Evolutionary conservation across 2,888 invertebrate species (phyloP).

Genomic region (Pediacus dermestoides): DNA sequence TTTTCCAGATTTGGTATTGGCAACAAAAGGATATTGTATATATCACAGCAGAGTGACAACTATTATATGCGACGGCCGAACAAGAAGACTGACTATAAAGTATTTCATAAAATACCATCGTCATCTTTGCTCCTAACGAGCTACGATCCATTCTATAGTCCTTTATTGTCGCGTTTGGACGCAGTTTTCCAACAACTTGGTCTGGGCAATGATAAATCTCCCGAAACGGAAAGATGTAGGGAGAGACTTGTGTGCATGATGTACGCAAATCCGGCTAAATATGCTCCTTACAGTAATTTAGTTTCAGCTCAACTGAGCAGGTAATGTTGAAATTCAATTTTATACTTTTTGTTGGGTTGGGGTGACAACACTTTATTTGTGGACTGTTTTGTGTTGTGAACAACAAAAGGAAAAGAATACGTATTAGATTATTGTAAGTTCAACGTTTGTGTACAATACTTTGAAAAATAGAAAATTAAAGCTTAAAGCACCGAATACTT

Average conservation of each 20-base stretch:
- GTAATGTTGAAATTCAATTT: too few species aligned
- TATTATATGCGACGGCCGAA: conserved; percentile 62
- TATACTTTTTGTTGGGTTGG: too few species aligned
- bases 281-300: conserved; percentile 84
- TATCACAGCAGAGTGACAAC: conserved; percentile 54
- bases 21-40: conserved; percentile 61
- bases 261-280: conserved; percentile 84
- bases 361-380: too few species aligned
- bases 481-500: too few species aligned
- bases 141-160: conserved; percentile 89
- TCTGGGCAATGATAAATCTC: conserved; percentile 52
- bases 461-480: too few species aligned
- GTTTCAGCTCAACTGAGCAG: conserved; percentile 85
- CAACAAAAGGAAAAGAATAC: too few species aligned
- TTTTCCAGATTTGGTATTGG: conserved; percentile 55
- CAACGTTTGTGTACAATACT: too few species aligned
- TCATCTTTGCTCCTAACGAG: conserved; percentile 78
- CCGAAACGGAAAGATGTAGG: conserved; percentile 67
- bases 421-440: too few species aligned
- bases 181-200: conserved; percentile 76
- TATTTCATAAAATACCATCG: conserved; percentile 81
- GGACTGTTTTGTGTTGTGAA: too few species aligned
- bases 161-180: conserved; percentile 76
- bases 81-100: conserved; percentile 67
- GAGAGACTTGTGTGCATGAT: conserved; percentile 83